Conservation (phyloP, 2,797 vertebrate genomes). For the Trachops cirrhosus region DNA sequence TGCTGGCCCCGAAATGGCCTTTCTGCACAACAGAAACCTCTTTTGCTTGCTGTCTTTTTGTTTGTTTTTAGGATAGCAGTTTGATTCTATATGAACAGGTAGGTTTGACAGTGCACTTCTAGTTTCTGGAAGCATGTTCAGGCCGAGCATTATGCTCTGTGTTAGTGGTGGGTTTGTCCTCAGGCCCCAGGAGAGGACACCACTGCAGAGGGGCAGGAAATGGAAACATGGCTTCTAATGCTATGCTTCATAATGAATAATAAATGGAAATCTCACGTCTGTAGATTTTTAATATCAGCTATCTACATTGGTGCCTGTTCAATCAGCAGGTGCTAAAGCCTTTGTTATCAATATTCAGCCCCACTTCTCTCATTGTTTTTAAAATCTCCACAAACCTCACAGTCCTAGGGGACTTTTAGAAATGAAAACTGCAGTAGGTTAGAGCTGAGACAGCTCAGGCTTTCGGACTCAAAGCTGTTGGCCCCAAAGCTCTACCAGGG, state of each 20-base stretch:
- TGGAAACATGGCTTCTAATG: not conserved
- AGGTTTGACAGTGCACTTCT: not conserved
- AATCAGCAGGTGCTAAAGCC: not conserved
- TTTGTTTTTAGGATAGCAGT: not conserved
- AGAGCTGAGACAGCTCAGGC: not conserved
- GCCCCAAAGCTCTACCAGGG: too few relatives aligned
- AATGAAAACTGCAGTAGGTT: not conserved
- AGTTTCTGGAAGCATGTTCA: slow-evolving; percentile 12
- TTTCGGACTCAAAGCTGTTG: rapidly evolving
- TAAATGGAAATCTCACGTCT: not conserved
- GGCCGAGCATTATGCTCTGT: not conserved
- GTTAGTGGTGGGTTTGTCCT: not conserved
- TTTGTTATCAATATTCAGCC: not conserved
- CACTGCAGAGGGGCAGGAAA: not conserved
- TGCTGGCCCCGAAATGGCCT: not conserved
- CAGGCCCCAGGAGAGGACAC: not conserved
- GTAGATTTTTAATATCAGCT: not conserved
- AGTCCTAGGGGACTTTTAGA: not conserved
- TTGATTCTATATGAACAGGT: not conserved
- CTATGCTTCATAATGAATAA: not conserved
- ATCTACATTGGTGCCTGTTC: not conserved
- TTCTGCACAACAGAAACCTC: not conserved
- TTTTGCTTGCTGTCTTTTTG: not conserved
- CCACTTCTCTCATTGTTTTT: not conserved
- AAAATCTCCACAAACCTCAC: not conserved